These are phyloP conservation scores for Uropsilus gracilis DNA, from an alignment of 2,113 vertebrate species.

Conservation along the genomic window DNA sequence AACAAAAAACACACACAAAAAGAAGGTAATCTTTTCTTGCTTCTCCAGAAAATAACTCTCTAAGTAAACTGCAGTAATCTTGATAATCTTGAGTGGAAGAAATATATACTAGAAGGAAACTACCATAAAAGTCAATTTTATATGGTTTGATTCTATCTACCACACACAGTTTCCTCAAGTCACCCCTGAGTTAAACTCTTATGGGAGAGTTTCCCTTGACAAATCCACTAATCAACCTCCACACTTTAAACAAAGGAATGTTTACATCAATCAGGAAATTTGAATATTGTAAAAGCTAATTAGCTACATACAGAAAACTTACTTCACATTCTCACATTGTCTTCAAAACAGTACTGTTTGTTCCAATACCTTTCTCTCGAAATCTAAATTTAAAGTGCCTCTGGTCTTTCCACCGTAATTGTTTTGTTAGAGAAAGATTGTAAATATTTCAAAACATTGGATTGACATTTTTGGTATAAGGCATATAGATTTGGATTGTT, in stretches of 20 bases:
- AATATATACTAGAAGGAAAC: not conserved
- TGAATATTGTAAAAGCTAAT: slow-evolving; percentile 13
- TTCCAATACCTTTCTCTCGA: not conserved
- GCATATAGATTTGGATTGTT: slow-evolving; percentile 34
- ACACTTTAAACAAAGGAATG: not conserved
- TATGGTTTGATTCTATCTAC: not conserved
- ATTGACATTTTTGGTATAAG: slow-evolving; percentile 67
- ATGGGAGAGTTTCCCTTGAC: not conserved
- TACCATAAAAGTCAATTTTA: not conserved
- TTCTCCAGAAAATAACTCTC: not conserved
- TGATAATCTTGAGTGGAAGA: not conserved
- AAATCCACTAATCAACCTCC: slow-evolving; percentile 45
- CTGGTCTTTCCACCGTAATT: slow-evolving; percentile 26
- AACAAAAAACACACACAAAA: not conserved
- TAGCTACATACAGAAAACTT: slow-evolving; percentile 27
- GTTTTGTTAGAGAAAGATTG: slow-evolving; percentile 58
- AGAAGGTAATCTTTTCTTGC: not conserved
- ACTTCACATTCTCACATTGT: not conserved
- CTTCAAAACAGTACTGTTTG: not conserved
- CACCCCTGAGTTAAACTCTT: slow-evolving; percentile 8
- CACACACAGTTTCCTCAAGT: not conserved
- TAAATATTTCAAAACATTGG: slow-evolving; percentile 70
- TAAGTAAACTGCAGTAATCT: not conserved
- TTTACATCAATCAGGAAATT: not conserved
- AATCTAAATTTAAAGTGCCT: slow-evolving; percentile 52